Evolutionary conservation across 2,797 vertebrate genomes (phyloP).

Genomic region (Cossypha heuglini): DNA sequence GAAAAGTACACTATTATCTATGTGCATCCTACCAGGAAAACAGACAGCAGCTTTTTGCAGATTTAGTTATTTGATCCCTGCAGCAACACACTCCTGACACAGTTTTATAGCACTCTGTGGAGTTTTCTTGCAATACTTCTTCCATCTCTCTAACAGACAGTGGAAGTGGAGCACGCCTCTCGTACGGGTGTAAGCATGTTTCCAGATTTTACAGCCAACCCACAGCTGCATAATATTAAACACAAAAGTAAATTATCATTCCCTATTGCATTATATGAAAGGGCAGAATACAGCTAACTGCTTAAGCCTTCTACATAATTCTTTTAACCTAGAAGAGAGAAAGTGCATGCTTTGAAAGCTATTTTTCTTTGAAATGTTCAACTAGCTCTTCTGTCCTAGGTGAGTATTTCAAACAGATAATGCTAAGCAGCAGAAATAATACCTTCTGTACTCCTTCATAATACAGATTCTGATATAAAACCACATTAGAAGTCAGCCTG

Average conservation of each 20-base stretch:
- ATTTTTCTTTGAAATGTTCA: conserved; percentile 36
- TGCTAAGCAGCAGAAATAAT: not conserved
- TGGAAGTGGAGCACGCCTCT: not conserved
- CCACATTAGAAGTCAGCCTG: not conserved
- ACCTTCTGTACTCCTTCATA: not conserved
- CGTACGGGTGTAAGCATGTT: not conserved
- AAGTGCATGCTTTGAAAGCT: not conserved
- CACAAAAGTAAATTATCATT: conserved; percentile 36
- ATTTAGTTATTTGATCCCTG: conserved; percentile 23
- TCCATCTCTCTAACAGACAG: not conserved
- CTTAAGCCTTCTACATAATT: conserved; percentile 22
- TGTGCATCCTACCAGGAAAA: not conserved
- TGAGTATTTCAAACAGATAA: not conserved
- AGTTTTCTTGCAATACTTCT: conserved; percentile 3
- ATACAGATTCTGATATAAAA: not conserved
- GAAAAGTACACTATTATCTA: not conserved
- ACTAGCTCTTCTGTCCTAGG: not conserved
- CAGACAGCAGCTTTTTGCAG: not conserved
- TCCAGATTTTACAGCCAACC: conserved; percentile 20
- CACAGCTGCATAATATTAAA: conserved; percentile 28
- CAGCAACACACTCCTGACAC: not conserved
- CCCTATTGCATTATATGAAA: conserved; percentile 1
- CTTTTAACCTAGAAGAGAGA: conserved; percentile 31
- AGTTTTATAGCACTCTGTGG: conserved; percentile 1
- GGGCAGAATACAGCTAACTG: conserved; percentile 20